phyloP scores from a whole-genome alignment of 1,140 invertebrate species.

The Gryllus bimaculatus region DNA sequence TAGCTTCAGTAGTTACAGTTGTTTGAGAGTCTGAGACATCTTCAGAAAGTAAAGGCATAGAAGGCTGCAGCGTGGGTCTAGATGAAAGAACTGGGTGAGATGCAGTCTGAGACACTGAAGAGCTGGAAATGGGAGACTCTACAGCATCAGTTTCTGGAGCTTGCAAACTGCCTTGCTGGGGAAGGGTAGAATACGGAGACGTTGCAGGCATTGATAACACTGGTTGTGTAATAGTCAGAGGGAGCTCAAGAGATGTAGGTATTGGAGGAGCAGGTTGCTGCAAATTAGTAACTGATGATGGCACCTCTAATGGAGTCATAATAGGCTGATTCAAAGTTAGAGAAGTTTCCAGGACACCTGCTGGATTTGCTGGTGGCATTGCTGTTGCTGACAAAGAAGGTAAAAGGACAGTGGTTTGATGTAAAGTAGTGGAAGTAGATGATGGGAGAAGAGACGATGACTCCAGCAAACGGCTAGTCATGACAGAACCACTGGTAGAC shows the following conservation, averaged over 20 bases:
- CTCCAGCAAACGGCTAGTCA: slow-evolving; percentile 26
- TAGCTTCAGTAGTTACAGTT: neutral
- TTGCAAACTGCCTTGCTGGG: neutral
- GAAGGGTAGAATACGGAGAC: neutral
- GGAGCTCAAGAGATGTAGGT: slow-evolving; percentile 50
- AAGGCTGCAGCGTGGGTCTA: slow-evolving; percentile 7
- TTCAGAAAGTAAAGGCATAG: slow-evolving; percentile 15
- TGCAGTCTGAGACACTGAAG: neutral
- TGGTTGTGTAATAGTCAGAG: slow-evolving; percentile 58
- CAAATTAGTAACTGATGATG: slow-evolving; percentile 30
- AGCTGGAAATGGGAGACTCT: neutral
- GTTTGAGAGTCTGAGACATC: neutral
- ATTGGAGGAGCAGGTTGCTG: slow-evolving; percentile 34
- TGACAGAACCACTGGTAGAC: slow-evolving; percentile 2
- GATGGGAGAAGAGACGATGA: slow-evolving; percentile 28
- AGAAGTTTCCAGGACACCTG: slow-evolving; percentile 58
- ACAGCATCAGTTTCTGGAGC: neutral
- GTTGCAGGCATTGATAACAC: neutral
- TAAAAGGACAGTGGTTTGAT: slow-evolving; percentile 32
- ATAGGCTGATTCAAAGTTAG: slow-evolving; percentile 60
- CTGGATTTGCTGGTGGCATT: slow-evolving; percentile 37
- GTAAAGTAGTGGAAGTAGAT: slow-evolving; percentile 25
- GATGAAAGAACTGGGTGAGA: neutral
- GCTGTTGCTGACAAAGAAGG: slow-evolving; percentile 36
- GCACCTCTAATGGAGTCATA: slow-evolving; percentile 66